A percentile compares a stretch with the other conserved stretches of the same genome.
These are phyloP conservation scores for Grapholita molesta DNA, from an alignment of 1,140 invertebrate genomes.

Conservation along the genomic window DNA sequence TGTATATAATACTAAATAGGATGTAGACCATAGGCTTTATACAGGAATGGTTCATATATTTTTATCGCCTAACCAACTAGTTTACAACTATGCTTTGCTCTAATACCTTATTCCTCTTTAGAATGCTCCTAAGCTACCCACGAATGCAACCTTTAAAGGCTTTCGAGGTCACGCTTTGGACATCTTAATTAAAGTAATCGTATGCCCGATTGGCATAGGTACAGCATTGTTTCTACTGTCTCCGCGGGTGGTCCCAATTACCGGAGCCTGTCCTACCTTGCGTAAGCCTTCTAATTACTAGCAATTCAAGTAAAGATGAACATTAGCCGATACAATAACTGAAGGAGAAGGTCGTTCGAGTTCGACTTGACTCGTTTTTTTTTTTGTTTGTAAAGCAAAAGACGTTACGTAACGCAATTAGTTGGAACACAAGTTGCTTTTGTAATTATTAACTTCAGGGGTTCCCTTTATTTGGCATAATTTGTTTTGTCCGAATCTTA, in stretches of 20 bases:
- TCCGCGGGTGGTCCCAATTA: constrained; percentile 54
- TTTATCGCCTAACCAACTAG: background rate
- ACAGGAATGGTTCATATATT: background rate
- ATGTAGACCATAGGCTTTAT: too few species aligned
- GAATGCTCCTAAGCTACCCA: background rate
- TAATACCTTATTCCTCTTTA: background rate
- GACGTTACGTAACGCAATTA: constrained; percentile 5
- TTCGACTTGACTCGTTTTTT: constrained; percentile 25
- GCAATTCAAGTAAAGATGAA: constrained; percentile 36
- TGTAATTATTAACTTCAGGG: background rate
- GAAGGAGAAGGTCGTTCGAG: constrained; percentile 25
- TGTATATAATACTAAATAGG: too few species aligned
- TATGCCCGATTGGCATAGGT: constrained; percentile 36
- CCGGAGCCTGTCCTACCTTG: constrained; percentile 27
- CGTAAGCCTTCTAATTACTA: constrained; percentile 37
- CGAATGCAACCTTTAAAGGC: background rate
- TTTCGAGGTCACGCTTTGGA: constrained; percentile 5
- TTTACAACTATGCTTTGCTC: background rate
- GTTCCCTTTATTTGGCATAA: too few species aligned
- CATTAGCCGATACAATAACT: constrained; percentile 23
- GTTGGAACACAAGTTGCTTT: background rate
- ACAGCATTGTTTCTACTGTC: constrained; percentile 39
- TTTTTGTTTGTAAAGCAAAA: constrained; percentile 5
- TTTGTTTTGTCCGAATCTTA: too few species aligned
- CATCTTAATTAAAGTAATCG: constrained; percentile 11